Evolutionary conservation across 1,140 invertebrate genomes (phyloP), one percentile per base, ranked within the genome.

Genomic region (Asbolus verrucosus): DNA sequence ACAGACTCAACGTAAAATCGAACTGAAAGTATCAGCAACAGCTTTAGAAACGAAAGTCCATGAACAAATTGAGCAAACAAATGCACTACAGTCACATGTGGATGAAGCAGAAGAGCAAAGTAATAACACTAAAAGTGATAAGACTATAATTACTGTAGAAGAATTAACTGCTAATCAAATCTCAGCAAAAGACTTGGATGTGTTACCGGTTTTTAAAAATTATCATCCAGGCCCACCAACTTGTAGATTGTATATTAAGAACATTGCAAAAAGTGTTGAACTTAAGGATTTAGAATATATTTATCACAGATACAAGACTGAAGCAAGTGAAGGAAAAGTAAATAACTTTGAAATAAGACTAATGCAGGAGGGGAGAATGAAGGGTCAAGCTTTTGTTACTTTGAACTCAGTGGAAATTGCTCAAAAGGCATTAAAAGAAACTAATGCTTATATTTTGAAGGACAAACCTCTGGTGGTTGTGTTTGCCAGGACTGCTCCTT

Each of bases 351-450:
- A 94, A 83, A 87, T 96, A n/a, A 87, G 91, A 74, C 84, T 96
- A 1, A 96, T 98, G 94, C 93, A 94, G 81, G 94, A 96, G 81
- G 96, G 96, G 0, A 87, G 94, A 78, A 97, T 98, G 95, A 97
- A 96, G 83, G 95, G 95, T 0, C 96, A 98, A 84, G 94, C 94
- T 3, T 98, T 98, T 87, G 85, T 98, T 0, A 94, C 92, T 4
- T 85, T 97, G 46, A 88, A 90, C 67, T 89, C 84, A 77, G 84
- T 89, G n/a, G 83, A 86, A 60, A 83, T 88, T 75, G 93, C 94
- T 1, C 83, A 89, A 80, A 83, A 85, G 77, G 95, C 95, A 19
- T 78, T 97, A 0, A 83, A 87, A 75, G 92, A 95, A 81, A 96
- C 94, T 4, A 96, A 97, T 84, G 95, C 93, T n/a, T 94, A 86